A percentile compares a stretch with the other conserved stretches of the same genome.
These are phyloP conservation scores for Mus spicilegus DNA, from an alignment of 2,113 vertebrate species.

Conservation along the genomic window DNA sequence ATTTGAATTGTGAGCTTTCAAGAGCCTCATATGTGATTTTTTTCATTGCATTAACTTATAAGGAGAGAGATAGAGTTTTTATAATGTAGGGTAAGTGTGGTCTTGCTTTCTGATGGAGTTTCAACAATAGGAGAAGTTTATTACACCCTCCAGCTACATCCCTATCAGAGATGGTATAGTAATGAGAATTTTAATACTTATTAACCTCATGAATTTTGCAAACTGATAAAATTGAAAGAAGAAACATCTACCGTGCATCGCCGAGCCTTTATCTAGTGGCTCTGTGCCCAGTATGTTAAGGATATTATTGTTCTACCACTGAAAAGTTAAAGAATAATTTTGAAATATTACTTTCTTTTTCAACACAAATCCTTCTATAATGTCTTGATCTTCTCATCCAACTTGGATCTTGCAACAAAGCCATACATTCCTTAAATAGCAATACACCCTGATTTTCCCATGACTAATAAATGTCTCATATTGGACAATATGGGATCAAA, in stretches of 20 bases:
- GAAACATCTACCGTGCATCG: conserved; percentile 67
- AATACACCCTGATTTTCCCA: neutral
- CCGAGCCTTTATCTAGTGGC: conserved; percentile 58
- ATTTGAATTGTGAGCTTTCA: conserved; percentile 75
- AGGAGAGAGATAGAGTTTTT: conserved; percentile 64
- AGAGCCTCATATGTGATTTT: conserved; percentile 64
- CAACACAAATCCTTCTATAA: conserved; percentile 47
- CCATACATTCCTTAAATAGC: neutral
- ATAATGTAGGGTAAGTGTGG: conserved; percentile 58
- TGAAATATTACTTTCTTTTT: conserved; percentile 39
- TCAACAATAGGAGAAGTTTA: conserved; percentile 76
- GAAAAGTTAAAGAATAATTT: conserved; percentile 63
- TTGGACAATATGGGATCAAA: neutral
- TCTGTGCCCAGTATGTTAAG: conserved; percentile 71
- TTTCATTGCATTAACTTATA: conserved; percentile 74
- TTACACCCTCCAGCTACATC: conserved; percentile 79
- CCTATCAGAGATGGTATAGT: conserved; percentile 73
- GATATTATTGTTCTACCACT: conserved; percentile 52
- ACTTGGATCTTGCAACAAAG: conserved; percentile 57
- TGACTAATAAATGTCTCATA: neutral
- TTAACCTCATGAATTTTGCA: conserved; percentile 84
- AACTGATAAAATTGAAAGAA: conserved; percentile 80
- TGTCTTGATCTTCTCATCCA: conserved; percentile 48
- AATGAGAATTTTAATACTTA: conserved; percentile 83
- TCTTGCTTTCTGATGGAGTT: conserved; percentile 77